phyloP scores from a whole-genome alignment of 1,140 invertebrate species.

The Rhopalosiphum maidis region DNA sequence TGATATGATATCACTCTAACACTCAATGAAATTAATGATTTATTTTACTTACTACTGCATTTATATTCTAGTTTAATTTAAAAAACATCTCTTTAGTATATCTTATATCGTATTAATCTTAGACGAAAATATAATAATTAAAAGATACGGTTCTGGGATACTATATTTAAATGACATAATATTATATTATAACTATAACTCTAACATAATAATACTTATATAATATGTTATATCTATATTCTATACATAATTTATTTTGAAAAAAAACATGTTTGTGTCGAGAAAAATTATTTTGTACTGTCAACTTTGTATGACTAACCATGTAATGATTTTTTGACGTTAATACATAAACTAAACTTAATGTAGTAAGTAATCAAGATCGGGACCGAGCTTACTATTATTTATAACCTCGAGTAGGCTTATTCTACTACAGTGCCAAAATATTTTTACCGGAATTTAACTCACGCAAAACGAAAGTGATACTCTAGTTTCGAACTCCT shows the following conservation, averaged over 20 bases:
- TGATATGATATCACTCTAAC: not conserved
- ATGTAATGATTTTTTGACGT: not conserved
- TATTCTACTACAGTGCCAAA: not conserved
- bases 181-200: not conserved
- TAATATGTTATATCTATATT: not conserved
- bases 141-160: not conserved
- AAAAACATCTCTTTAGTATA: not conserved
- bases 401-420: constrained; percentile 14
- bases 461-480: not conserved
- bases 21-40: not conserved
- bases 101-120: not conserved
- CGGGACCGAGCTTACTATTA: not conserved
- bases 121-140: not conserved
- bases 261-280: not conserved
- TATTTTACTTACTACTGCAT: not conserved
- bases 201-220: not conserved
- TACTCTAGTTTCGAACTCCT: not conserved
- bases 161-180: not conserved
- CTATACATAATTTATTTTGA: not conserved
- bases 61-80: not conserved
- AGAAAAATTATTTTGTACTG: not conserved
- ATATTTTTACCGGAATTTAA: not conserved
- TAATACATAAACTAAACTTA: not conserved
- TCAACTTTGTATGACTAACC: not conserved
- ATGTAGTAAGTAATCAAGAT: not conserved